Percentiles rank a stretch among this genome's conserved stretches.
phyloP scores from a whole-genome alignment of 2,888 invertebrate genomes.

The Kuschelorhynchus macadamiae region DNA sequence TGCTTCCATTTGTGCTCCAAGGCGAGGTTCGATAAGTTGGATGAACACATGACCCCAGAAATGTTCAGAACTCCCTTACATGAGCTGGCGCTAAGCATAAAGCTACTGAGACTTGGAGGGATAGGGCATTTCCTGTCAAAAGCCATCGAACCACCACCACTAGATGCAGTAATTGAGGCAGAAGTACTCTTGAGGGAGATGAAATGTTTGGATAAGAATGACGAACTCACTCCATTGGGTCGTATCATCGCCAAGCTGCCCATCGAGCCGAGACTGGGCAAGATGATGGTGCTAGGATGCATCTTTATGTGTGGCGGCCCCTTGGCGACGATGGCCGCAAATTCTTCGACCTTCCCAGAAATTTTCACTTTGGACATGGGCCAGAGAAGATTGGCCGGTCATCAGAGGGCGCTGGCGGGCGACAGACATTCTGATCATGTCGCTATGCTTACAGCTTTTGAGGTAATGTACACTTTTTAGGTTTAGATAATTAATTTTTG shows the following conservation, averaged over 20 bases:
- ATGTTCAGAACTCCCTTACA: constrained; percentile 98
- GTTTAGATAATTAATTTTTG: too few relatives aligned
- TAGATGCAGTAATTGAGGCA: constrained; percentile 98
- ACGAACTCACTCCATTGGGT: constrained; percentile 94
- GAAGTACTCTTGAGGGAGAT: constrained; percentile 83
- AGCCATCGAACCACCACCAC: constrained; percentile 95
- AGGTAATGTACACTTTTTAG: too few relatives aligned
- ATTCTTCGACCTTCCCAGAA: constrained; percentile 95
- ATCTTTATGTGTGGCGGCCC: constrained; percentile 93
- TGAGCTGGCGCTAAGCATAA: constrained; percentile 92
- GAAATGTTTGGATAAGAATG: constrained; percentile 89
- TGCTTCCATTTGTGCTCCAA: constrained; percentile 93
- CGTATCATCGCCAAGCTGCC: constrained; percentile 94
- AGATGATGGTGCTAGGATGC: constrained; percentile 85
- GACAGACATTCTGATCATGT: constrained; percentile 94
- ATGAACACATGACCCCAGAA: constrained; percentile 95
- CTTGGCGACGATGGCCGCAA: constrained; percentile 93
- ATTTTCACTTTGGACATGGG: constrained; percentile 88
- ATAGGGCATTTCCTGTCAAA: constrained; percentile 97
- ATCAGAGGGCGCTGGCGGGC: constrained; percentile 90
- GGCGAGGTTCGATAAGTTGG: constrained; percentile 79
- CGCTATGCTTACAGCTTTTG: constrained; percentile 93
- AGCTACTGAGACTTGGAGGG: constrained; percentile 89
- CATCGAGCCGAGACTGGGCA: constrained; percentile 95
- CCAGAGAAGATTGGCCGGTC: constrained; percentile 82